phyloP scores from a whole-genome alignment of 2,888 invertebrate species.

The Drosophila pseudotalamancana region DNA sequence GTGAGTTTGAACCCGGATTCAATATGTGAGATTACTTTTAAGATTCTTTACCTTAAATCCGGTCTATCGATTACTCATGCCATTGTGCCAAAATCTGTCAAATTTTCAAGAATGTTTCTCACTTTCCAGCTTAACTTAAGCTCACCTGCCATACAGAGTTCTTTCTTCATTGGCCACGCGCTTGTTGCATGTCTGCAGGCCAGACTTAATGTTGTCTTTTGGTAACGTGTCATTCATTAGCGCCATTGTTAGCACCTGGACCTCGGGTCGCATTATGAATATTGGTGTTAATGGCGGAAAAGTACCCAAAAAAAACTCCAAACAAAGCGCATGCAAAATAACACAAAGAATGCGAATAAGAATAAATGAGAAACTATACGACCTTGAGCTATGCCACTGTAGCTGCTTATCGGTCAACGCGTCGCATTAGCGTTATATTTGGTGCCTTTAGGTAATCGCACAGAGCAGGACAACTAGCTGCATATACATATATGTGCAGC shows the following conservation, averaged over 20 bases:
- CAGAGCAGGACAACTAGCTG: conserved; percentile 13
- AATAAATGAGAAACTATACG: conserved; percentile 12
- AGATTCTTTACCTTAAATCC: not conserved
- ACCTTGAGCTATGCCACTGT: conserved; percentile 40
- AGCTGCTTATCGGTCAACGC: conserved; percentile 64
- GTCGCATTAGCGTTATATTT: conserved; percentile 43
- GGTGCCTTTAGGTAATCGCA: conserved; percentile 11
- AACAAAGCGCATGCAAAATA: not conserved
- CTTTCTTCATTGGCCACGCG: conserved; percentile 53
- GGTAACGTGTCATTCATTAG: conserved; percentile 71
- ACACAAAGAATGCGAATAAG: not conserved
- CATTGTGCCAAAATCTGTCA: not conserved
- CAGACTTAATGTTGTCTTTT: conserved; percentile 30
- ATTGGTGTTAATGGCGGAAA: conserved; percentile 57
- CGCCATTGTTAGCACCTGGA: conserved; percentile 69
- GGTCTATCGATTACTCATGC: not conserved
- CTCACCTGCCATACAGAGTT: not conserved
- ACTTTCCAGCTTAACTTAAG: not conserved
- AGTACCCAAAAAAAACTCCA: conserved; percentile 37
- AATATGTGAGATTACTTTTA: not conserved
- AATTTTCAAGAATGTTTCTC: not conserved
- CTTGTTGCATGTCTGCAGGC: conserved; percentile 59
- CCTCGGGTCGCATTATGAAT: conserved; percentile 11
- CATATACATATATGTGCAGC: not conserved
- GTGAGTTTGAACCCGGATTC: not conserved